Conservation (phyloP, 1,140 invertebrate species). For the Cyclargus thomasi region DNA sequence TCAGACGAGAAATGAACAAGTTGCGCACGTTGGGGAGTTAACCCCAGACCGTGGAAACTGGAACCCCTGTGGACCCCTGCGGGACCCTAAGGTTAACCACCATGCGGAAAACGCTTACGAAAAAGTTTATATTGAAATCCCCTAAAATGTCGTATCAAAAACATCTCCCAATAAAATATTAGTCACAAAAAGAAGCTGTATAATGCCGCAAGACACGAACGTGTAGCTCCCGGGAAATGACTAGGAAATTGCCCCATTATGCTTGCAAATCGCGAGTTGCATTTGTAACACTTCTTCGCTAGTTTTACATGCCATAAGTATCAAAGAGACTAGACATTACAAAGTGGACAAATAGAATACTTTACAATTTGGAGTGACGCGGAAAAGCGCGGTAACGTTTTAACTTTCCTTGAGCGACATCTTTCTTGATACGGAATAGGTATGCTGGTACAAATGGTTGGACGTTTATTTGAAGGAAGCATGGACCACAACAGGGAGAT, state of each 20-base stretch:
- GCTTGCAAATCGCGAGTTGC: slow-evolving; percentile 65
- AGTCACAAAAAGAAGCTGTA: slow-evolving; percentile 32
- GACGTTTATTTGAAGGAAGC: neutral
- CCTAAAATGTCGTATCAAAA: neutral
- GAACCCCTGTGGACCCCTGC: no score
- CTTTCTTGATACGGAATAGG: neutral
- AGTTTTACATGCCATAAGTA: slow-evolving; percentile 47
- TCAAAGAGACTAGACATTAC: slow-evolving; percentile 17
- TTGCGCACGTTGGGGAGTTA: no score
- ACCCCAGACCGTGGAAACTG: no score
- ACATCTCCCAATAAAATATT: slow-evolving; percentile 25
- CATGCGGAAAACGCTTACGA: no score
- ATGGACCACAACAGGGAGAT: neutral
- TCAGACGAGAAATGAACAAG: no score
- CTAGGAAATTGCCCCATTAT: slow-evolving; percentile 70
- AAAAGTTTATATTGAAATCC: no score
- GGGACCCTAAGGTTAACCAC: no score
- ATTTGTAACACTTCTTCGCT: slow-evolving; percentile 64
- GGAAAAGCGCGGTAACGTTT: neutral
- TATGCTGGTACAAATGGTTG: neutral
- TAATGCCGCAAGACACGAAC: slow-evolving; percentile 57
- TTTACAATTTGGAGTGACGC: neutral
- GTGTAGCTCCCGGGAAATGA: slow-evolving; percentile 63
- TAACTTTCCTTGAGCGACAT: neutral
- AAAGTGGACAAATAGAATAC: neutral